Evolutionary conservation across 2,797 vertebrate genomes (phyloP).

Genomic region (Passerculus sandwichensis): DNA sequence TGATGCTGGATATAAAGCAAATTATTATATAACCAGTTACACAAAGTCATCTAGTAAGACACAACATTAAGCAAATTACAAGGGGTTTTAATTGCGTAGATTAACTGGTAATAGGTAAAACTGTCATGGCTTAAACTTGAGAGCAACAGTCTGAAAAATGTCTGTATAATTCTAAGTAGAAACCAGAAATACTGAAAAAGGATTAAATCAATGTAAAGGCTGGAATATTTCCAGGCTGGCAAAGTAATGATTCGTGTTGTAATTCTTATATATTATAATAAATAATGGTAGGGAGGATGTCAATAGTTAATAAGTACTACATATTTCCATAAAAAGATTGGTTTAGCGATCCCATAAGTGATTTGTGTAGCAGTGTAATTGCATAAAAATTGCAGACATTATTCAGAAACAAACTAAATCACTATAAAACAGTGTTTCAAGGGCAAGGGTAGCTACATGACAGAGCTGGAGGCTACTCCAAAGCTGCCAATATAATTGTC

Average conservation of each 20-base stretch:
- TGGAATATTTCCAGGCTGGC: not conserved
- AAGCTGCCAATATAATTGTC: slow-evolving; percentile 3
- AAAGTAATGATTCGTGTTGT: not conserved
- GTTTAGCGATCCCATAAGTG: slow-evolving; percentile 36
- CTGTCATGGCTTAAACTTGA: not conserved
- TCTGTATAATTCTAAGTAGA: not conserved
- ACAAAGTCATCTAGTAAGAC: not conserved
- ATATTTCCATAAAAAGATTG: slow-evolving; percentile 23
- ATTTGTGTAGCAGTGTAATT: slow-evolving; percentile 59
- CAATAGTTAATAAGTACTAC: slow-evolving; percentile 36
- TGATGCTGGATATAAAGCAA: not conserved
- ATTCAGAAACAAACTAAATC: slow-evolving; percentile 67
- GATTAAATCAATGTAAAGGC: not conserved
- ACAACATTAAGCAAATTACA: not conserved
- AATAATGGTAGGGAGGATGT: not conserved
- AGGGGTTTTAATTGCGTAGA: not conserved
- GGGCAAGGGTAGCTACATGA: slow-evolving; percentile 8
- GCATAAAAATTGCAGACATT: slow-evolving; percentile 51
- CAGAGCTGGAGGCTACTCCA: slow-evolving; percentile 23
- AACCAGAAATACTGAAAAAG: not conserved
- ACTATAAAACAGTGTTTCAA: not conserved
- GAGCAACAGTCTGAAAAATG: not conserved
- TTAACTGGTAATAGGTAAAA: not conserved
- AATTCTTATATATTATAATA: slow-evolving; percentile 37
- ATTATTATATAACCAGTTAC: not conserved